These are phyloP conservation scores for Acleris laterana DNA, from an alignment of 2,888 invertebrate genomes.

Conservation along the genomic window DNA sequence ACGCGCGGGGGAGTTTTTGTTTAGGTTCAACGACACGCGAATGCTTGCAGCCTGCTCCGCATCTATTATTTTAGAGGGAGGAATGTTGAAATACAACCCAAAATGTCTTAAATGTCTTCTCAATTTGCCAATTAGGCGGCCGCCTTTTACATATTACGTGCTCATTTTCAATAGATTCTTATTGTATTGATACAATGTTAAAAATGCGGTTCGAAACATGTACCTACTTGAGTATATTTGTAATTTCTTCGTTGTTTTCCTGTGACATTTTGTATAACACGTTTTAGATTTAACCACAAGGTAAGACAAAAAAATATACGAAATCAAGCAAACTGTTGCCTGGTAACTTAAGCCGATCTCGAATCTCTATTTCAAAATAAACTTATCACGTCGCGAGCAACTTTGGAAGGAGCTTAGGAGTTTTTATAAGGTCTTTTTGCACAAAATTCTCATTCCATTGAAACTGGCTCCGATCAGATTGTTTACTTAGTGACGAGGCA, in stretches of 20 bases:
- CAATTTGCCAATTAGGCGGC: constrained; percentile 7
- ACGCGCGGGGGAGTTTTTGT: constrained; percentile 79
- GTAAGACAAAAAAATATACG: background rate
- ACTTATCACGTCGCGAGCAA: constrained; percentile 75
- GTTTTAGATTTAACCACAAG: background rate
- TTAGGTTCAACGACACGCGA: constrained; percentile 77
- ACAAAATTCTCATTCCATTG: constrained; percentile 69
- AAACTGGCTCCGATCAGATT: constrained; percentile 62
- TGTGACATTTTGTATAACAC: too few relatives aligned
- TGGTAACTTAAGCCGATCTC: constrained; percentile 54
- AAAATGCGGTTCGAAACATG: too few relatives aligned
- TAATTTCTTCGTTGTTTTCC: too few relatives aligned
- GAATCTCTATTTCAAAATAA: constrained; percentile 76
- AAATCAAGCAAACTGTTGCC: constrained; percentile 8
- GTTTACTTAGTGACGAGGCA: constrained; percentile 74
- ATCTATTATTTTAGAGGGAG: constrained; percentile 8
- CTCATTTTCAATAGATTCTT: background rate
- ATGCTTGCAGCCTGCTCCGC: constrained; percentile 48
- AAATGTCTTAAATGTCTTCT: constrained; percentile 2
- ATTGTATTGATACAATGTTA: too few relatives aligned
- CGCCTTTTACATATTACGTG: background rate
- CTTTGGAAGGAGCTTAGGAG: constrained; percentile 60
- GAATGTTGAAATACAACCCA: background rate
- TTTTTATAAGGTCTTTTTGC: constrained; percentile 75
- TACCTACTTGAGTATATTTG: too few relatives aligned